Base-by-base conservation (phyloP, 2,113 vertebrate species). In the Pachypanchax playfairii region DNA sequence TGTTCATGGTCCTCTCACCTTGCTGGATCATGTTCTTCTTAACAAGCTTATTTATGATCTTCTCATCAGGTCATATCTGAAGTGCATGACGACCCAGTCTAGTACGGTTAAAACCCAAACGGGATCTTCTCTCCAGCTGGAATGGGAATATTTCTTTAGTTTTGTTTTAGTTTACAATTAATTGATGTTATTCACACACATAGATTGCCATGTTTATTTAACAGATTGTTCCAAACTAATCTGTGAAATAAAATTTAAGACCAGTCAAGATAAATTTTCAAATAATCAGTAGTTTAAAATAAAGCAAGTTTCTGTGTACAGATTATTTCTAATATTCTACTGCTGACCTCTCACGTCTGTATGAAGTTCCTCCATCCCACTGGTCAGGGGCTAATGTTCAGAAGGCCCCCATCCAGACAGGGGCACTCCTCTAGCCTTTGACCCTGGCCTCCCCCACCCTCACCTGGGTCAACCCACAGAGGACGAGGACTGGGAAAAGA, bases 331-430 rank as follows among this genome's bases (percentile, higher is more conserved):
- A 22, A 73, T 64, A 55, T 65, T 60, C 31, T 65, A 79, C 71
- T 21, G 8, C 65, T 66, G 73, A 82, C 70, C 73, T 65, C 60
- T 69, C 25, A 5, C 52, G 53, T 65, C 36, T 60, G 68, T 48
- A 68, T 54, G 63, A 67, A 78, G 83, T 80, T 41, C 55, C 39
- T 63, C 56, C 72, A 41, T 33, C 61, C 76, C 71, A 73, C 67
- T 84, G 81, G 69, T 71, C 79, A 73, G 73, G 69, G 83, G 82
- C 83, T 88, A 88, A 88, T 90, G 81, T 82, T 83, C 70, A 65
- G 7, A 20, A 82, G 81, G 61, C 66, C 72, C 65, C 70, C 71
- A 59, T 79, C 73, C 83, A 75, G 71, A 77, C 58, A 73, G 79
- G 82, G 84, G 65, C 73, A 65, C 25, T 80, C 65, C 67, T 80